A percentile compares a stretch with the other conserved stretches of the same genome.
Conservation (phyloP, 2,797 vertebrate species). For the Potorous gilbertii region DNA sequence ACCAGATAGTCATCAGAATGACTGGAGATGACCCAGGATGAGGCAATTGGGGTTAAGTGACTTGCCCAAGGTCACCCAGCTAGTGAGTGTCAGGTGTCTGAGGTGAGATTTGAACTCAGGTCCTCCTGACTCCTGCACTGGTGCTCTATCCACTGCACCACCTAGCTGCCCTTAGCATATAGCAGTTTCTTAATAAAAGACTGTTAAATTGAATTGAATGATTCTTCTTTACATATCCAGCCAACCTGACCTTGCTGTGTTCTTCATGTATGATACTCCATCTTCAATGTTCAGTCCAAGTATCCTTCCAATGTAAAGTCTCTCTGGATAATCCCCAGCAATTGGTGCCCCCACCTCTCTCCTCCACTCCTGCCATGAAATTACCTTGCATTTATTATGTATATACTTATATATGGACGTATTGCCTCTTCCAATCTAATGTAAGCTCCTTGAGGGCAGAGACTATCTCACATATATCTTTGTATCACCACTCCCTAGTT, state of each 20-base stretch:
- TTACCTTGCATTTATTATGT: too few species aligned
- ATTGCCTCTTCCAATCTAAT: neutral
- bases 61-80: too few species aligned
- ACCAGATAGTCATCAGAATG: too few species aligned
- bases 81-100: too few species aligned
- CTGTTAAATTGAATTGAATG: neutral
- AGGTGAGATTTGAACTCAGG: too few species aligned
- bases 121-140: too few species aligned
- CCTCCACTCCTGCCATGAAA: too few species aligned
- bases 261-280: neutral
- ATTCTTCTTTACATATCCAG: neutral
- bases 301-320: neutral
- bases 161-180: neutral
- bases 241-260: neutral
- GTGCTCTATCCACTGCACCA: too few species aligned
- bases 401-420: neutral
- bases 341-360: neutral
- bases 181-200: neutral
- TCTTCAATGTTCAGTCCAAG: neutral
- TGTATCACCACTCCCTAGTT: neutral
- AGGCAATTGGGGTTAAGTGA: too few species aligned
- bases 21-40: too few species aligned
- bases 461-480: neutral
- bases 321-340: neutral
- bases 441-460: neutral